A percentile compares a stretch with the other conserved stretches of the same genome.
Conservation (phyloP, 2,888 invertebrate species). For the Drosophila emarginata region DNA sequence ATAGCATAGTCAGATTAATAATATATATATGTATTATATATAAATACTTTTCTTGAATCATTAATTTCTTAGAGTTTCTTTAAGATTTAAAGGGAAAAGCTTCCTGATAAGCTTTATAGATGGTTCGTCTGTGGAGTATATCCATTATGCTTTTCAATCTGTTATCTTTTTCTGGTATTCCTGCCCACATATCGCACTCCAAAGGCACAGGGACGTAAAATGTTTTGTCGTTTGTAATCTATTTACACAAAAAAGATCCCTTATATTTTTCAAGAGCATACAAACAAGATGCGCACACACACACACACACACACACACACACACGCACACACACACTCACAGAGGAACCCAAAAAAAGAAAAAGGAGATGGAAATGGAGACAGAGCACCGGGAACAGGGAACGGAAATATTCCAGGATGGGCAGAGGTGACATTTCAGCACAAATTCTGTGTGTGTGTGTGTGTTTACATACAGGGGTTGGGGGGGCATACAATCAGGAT, state of each 20-base stretch:
- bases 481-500: not conserved
- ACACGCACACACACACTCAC: constrained; percentile 13
- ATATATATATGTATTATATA: no score
- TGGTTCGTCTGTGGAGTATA: not conserved
- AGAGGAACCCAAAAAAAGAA: not conserved
- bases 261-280: constrained; percentile 63
- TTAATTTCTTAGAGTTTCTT: no score
- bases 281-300: constrained; percentile 35
- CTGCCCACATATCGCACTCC: not conserved
- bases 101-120: not conserved
- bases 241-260: constrained; percentile 70
- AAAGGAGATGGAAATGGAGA: constrained; percentile 1
- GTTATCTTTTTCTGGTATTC: not conserved
- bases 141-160: not conserved
- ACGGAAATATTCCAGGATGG: not conserved
- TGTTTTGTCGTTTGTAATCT: constrained; percentile 81
- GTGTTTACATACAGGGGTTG: constrained; percentile 12
- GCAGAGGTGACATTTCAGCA: constrained; percentile 40
- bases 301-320: constrained; percentile 17
- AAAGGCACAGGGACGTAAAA: constrained; percentile 66
- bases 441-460: constrained; percentile 39
- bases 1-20: no score
- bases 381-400: not conserved
- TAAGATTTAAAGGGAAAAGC: no score
- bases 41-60: no score